Percentiles rank a stretch among this genome's conserved stretches.
phyloP scores from a whole-genome alignment of 1,140 invertebrate genomes.

The Drosophila bipectinata region DNA sequence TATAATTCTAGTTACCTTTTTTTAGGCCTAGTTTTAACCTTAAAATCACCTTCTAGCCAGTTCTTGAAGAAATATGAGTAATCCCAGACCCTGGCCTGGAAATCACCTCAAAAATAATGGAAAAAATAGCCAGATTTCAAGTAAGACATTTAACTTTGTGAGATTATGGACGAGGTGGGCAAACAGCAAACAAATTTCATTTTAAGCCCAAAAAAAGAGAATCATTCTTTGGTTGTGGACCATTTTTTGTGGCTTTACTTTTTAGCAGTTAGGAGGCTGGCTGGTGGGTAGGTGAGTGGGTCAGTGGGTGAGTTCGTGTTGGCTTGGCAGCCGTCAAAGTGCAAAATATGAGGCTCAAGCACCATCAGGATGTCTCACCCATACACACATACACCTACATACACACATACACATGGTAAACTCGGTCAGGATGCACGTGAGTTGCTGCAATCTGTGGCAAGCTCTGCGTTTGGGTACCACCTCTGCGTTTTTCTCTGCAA shows the following conservation, averaged over 20 bases:
- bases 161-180: background rate
- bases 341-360: slow-evolving; percentile 58
- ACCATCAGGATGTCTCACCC: slow-evolving; percentile 22
- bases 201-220: slow-evolving; percentile 21
- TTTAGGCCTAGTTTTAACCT: no score
- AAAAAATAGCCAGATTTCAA: background rate
- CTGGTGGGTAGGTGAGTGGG: background rate
- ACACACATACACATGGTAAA: background rate
- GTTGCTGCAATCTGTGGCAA: slow-evolving; percentile 58
- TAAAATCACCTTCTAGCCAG: no score
- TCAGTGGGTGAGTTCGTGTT: slow-evolving; percentile 8
- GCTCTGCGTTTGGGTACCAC: slow-evolving; percentile 19
- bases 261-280: slow-evolving; percentile 2
- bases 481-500: background rate
- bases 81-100: no score
- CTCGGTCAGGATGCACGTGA: slow-evolving; percentile 53
- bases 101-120: background rate
- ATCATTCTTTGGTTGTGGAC: background rate
- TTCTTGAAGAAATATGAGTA: background rate
- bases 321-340: slow-evolving; percentile 53
- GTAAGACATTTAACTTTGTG: background rate
- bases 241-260: slow-evolving; percentile 19
- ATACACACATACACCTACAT: no score
- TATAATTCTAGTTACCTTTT: no score
- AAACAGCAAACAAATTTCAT: slow-evolving; percentile 6